Base-by-base conservation (phyloP, 2,888 invertebrate species). In the Caenorhabditis sinica region DNA sequence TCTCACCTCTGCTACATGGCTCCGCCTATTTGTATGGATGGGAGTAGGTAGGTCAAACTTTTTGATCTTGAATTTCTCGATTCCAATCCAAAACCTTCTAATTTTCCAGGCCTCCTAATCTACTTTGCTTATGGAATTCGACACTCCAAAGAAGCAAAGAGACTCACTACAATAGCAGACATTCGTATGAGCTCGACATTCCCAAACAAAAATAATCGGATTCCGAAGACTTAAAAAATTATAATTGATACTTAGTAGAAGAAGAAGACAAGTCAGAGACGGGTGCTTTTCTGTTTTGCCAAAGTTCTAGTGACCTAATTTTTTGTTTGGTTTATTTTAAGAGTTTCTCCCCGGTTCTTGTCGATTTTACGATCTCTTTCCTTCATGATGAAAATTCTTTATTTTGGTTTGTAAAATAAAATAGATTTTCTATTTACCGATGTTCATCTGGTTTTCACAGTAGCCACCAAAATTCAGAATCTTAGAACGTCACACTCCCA, bases 91-190 rank as follows among this genome's bases (percentile, higher is more conserved):
- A 20, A 15, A 17, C 0, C 0, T 17, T 58, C 0, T 15, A 33
- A 53, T 15, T 20, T 86, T 83, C 33, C 94, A 96, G 97, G 97
- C 58, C 94, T 97, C 90, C 94, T 96, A 40, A 95, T 97, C 95
- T 97, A 97, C 94, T 97, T 97, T 94, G 95, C 96, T 92, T 97
- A 97, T 93, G 97, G 97, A 82, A 97, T 97, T 91, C 96, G 96
- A 93, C 95, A 97, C 93, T 93, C 93, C 8, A 82, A 76, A 68
- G 89, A 89, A 79, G 87, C 83, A 5, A 84, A 76, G 45, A 40
- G 76, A 15, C 45, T 79, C 3, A 69, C 63, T 1, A 68, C 84
- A 5, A 84, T 84, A 8, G 84, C 76, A 1, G 84, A 85, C 9
- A 82, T 85, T 25, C 76, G 85, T 63, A 77, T 82, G 77, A 75